A percentile compares a stretch with the other conserved stretches of the same genome.
These are phyloP conservation scores for Calonectris borealis DNA, from an alignment of 2,113 vertebrate genomes.

Conservation along the genomic window DNA sequence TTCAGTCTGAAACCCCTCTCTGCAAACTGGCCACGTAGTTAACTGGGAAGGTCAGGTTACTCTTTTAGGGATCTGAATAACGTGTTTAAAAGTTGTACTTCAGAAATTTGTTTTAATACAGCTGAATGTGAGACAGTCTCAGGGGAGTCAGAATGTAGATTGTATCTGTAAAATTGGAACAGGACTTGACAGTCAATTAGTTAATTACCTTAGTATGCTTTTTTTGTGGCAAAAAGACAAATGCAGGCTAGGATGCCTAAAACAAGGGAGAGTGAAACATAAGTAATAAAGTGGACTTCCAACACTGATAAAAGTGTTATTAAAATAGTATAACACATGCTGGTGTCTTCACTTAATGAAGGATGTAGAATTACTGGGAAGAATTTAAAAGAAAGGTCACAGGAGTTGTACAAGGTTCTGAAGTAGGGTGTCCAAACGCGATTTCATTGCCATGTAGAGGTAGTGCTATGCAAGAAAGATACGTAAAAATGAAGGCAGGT, in stretches of 20 bases:
- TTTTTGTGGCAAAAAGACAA: background rate
- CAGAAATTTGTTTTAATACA: background rate
- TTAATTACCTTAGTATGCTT: background rate
- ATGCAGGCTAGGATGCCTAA: background rate
- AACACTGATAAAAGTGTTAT: background rate
- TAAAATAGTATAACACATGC: background rate
- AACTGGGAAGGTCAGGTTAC: background rate
- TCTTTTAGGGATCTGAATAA: background rate
- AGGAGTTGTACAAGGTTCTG: background rate
- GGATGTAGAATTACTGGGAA: background rate
- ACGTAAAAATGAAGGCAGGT: background rate
- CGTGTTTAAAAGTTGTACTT: background rate
- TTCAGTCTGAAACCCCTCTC: background rate
- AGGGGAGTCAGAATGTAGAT: background rate
- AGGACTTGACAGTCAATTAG: background rate
- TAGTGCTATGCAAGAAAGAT: background rate
- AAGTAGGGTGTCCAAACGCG: accelerated
- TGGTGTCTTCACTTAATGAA: background rate
- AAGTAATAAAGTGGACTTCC: background rate
- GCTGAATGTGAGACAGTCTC: background rate
- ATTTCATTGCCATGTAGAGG: background rate
- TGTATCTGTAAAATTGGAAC: background rate
- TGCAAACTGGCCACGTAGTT: background rate
- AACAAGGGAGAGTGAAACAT: background rate
- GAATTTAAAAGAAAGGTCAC: background rate